Evolutionary conservation across 2,888 invertebrate genomes (phyloP).

Genomic region (Eupithecia dodoneata): DNA sequence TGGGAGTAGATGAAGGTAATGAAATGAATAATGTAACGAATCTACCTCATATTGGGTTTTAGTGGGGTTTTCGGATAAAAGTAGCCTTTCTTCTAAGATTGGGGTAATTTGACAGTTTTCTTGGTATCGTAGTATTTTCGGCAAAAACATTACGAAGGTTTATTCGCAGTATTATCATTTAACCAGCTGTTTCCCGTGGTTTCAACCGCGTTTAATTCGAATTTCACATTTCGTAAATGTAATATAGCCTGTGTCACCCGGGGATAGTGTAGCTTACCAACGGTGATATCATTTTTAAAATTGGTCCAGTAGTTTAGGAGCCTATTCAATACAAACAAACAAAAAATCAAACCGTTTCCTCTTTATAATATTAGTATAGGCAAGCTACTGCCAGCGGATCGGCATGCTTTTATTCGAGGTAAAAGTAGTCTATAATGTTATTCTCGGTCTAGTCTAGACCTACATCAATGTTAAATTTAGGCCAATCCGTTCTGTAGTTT

Average conservation of each 20-base stretch:
- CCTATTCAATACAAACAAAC: no score
- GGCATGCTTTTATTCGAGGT: not conserved
- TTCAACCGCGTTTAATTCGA: no score
- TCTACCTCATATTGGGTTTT: constrained; percentile 64
- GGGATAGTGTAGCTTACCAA: no score
- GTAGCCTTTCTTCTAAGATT: constrained; percentile 30
- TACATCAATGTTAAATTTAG: not conserved
- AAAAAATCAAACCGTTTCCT: no score
- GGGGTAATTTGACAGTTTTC: constrained; percentile 1
- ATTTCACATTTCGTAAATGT: no score
- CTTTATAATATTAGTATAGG: no score
- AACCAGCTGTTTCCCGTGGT: not conserved
- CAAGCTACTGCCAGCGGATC: not conserved
- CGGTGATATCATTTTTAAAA: no score
- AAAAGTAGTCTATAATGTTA: not conserved
- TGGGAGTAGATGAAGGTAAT: constrained; percentile 53
- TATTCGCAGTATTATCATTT: not conserved
- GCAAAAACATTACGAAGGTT: not conserved
- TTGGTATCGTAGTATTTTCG: not conserved
- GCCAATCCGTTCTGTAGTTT: not conserved
- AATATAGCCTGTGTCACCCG: no score
- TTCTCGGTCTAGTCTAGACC: not conserved
- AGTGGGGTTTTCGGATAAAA: constrained; percentile 48
- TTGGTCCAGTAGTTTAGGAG: no score
- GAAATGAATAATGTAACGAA: constrained; percentile 69